These are phyloP conservation scores for Habrosyne pyritoides DNA, from an alignment of 2,888 invertebrate genomes.

Conservation along the genomic window DNA sequence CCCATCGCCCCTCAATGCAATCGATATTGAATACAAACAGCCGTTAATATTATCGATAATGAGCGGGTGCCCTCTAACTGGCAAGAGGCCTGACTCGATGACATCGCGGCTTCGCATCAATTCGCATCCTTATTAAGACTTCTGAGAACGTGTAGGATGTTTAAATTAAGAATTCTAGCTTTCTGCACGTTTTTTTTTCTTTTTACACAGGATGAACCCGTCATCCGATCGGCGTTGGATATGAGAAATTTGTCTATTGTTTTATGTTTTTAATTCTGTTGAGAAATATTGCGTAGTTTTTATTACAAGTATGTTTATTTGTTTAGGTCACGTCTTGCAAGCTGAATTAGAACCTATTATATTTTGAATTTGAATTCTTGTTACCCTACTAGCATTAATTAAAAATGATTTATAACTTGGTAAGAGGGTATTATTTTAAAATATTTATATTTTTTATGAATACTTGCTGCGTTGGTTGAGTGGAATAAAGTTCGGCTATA, in stretches of 20 bases:
- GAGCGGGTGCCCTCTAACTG: slow-evolving; percentile 43
- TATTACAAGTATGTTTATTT: too few relatives aligned
- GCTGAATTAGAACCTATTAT: too few relatives aligned
- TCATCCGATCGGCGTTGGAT: neutral
- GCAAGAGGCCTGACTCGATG: slow-evolving; percentile 30
- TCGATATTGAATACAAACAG: slow-evolving; percentile 52
- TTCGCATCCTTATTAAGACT: slow-evolving; percentile 48
- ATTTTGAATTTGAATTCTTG: too few relatives aligned
- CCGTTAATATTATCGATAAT: slow-evolving; percentile 47
- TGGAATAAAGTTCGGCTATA: too few relatives aligned
- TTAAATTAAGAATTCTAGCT: slow-evolving; percentile 10
- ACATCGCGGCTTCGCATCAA: slow-evolving; percentile 19
- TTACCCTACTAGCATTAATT: too few relatives aligned
- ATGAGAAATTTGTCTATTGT: slow-evolving; percentile 1
- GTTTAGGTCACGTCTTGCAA: too few relatives aligned
- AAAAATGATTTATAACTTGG: too few relatives aligned
- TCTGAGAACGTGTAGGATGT: slow-evolving; percentile 30
- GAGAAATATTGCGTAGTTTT: neutral
- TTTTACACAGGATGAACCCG: slow-evolving; percentile 2
- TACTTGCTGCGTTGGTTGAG: too few relatives aligned
- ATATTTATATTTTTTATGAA: too few relatives aligned
- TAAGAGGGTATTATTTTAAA: too few relatives aligned
- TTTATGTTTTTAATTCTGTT: neutral
- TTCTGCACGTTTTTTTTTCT: slow-evolving; percentile 1
- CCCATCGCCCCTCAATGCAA: slow-evolving; percentile 36